Conservation (phyloP, 2,888 invertebrate species). For the Phania funesta region DNA sequence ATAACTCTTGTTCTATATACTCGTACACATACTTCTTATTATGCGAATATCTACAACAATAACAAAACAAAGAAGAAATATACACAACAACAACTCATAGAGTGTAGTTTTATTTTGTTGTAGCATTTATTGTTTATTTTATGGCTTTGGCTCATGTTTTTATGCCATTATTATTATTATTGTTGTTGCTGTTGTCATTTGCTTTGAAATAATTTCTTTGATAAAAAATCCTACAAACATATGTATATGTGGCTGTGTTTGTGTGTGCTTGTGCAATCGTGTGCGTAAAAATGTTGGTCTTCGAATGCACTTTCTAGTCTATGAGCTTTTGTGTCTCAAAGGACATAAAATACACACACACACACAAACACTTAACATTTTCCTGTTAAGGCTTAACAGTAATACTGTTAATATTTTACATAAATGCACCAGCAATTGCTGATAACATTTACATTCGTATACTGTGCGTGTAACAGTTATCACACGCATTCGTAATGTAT, state of each 20-base stretch:
- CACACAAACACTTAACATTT: constrained; percentile 21
- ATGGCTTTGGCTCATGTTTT: constrained; percentile 64
- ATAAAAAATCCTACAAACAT: constrained; percentile 28
- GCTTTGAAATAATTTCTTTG: constrained; percentile 57
- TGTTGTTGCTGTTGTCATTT: constrained; percentile 19
- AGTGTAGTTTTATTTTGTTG: neutral
- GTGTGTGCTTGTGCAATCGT: constrained; percentile 16
- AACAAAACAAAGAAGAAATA: neutral
- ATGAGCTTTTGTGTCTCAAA: constrained; percentile 33
- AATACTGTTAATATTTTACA: constrained; percentile 63
- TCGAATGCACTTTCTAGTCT: constrained; percentile 49
- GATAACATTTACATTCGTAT: constrained; percentile 65
- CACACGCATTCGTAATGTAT: constrained; percentile 46
- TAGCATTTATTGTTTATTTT: constrained; percentile 60
- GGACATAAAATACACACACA: neutral
- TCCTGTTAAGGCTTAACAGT: constrained; percentile 57
- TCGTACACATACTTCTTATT: neutral
- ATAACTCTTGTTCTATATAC: neutral
- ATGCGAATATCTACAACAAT: neutral
- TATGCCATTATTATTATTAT: constrained; percentile 45
- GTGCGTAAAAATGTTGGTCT: constrained; percentile 38
- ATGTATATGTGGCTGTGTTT: neutral
- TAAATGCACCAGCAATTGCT: constrained; percentile 61
- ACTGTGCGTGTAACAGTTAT: constrained; percentile 58
- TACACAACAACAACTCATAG: neutral